Conservation (phyloP, 2,113 vertebrate genomes). For the Halcyon senegalensis region DNA sequence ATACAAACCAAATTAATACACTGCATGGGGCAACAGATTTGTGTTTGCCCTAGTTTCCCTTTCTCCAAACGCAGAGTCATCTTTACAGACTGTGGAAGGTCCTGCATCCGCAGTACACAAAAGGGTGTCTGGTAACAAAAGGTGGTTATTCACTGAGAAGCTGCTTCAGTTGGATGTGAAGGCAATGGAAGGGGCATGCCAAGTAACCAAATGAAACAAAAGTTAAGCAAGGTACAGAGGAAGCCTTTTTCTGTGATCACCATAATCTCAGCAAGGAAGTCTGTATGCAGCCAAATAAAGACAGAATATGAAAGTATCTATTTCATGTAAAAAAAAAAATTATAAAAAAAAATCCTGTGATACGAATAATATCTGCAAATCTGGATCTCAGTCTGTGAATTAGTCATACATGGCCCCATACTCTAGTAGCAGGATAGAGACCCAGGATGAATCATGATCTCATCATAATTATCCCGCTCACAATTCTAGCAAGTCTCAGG, state of each 20-base stretch:
- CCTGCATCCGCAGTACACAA: background rate
- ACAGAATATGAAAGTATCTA: accelerated
- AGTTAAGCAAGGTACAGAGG: background rate
- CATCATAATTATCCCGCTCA: background rate
- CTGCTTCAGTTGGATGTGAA: background rate
- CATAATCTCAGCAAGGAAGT: background rate
- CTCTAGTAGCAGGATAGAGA: background rate
- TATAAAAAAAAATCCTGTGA: too few species aligned
- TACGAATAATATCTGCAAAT: background rate
- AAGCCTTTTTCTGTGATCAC: background rate
- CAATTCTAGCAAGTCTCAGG: background rate
- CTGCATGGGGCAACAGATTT: accelerated
- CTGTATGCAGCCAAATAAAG: background rate
- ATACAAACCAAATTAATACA: background rate
- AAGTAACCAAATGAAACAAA: background rate
- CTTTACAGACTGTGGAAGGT: background rate
- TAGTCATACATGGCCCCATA: background rate
- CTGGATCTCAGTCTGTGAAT: background rate
- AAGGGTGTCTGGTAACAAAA: background rate
- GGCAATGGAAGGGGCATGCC: accelerated
- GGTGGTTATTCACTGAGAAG: background rate
- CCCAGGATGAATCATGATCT: background rate
- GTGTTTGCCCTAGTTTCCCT: background rate
- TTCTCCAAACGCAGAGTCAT: background rate
- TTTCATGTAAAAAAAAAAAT: background rate